A percentile compares a stretch with the other conserved stretches of the same genome.
Conservation (phyloP, 30 jellyfish, hydroid and myxozoan species). For the Pseudorhiza aurosa region DNA sequence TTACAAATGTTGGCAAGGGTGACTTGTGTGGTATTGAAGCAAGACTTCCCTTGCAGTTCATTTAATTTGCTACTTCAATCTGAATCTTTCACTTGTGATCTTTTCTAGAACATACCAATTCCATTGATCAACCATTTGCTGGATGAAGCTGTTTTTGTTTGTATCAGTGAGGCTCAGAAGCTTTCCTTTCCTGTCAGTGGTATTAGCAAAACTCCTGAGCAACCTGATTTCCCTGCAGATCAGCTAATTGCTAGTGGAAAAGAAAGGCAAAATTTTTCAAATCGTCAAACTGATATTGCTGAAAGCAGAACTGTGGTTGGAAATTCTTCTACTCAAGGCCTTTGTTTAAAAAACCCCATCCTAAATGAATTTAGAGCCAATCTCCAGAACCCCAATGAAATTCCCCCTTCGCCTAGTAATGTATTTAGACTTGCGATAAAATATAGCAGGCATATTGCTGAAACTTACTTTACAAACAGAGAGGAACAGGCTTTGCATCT, state of each 20-base stretch:
- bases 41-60: not conserved
- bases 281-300: not conserved
- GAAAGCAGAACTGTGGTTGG: not conserved
- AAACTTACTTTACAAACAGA: not conserved
- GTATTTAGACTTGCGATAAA: not conserved
- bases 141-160: slow-evolving; percentile 38
- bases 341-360: no score
- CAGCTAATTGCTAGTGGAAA: not conserved
- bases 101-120: slow-evolving; percentile 40
- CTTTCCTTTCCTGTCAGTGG: not conserved
- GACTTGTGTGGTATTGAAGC: no score
- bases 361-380: no score
- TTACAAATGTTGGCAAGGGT: no score
- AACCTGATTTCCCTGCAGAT: no score
- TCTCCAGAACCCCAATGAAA: no score
- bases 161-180: slow-evolving; percentile 13
- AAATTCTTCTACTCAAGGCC: no score
- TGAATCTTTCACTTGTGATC: no score
- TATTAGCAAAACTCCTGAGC: no score
- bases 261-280: not conserved
- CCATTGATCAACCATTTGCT: slow-evolving; percentile 36
- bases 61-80: not conserved
- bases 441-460: slow-evolving; percentile 55
- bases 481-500: not conserved
- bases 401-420: no score